These are phyloP conservation scores for Epinephelus awoara DNA, from an alignment of 2,797 vertebrate genomes.

Conservation along the genomic window DNA sequence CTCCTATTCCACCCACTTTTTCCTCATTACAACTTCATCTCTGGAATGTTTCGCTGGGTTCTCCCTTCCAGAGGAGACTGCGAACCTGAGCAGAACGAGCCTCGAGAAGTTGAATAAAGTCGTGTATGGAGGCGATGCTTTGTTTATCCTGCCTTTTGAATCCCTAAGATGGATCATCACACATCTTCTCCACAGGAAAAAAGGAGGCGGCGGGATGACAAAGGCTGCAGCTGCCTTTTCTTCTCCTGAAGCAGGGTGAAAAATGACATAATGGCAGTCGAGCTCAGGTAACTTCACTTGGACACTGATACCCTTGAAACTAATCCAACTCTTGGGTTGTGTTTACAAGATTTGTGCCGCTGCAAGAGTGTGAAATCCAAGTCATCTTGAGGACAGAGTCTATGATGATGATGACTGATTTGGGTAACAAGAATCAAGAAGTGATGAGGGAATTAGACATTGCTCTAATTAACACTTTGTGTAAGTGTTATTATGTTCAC, in stretches of 20 bases:
- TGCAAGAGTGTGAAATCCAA: slow-evolving; percentile 34
- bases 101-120: slow-evolving; percentile 35
- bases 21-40: slow-evolving; percentile 14
- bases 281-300: slow-evolving; percentile 79
- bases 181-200: slow-evolving; percentile 48
- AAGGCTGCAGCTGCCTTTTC: slow-evolving; percentile 81
- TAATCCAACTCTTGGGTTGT: slow-evolving; percentile 55
- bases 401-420: background rate
- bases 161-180: slow-evolving; percentile 55
- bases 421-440: background rate
- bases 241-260: slow-evolving; percentile 70
- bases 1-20: slow-evolving; percentile 3
- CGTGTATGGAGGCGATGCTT: slow-evolving; percentile 24
- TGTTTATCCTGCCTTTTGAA: slow-evolving; percentile 53
- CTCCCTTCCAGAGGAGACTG: background rate
- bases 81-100: slow-evolving; percentile 10
- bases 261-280: slow-evolving; percentile 78
- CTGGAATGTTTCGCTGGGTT: background rate
- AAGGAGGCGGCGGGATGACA: slow-evolving; percentile 67
- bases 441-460: background rate
- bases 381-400: slow-evolving; percentile 8
- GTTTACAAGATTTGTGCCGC: slow-evolving; percentile 56
- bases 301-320: slow-evolving; percentile 81
- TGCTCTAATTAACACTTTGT: background rate
- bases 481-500: background rate